Base-by-base conservation (phyloP, 2,888 invertebrate species). In the Agelastica alni region DNA sequence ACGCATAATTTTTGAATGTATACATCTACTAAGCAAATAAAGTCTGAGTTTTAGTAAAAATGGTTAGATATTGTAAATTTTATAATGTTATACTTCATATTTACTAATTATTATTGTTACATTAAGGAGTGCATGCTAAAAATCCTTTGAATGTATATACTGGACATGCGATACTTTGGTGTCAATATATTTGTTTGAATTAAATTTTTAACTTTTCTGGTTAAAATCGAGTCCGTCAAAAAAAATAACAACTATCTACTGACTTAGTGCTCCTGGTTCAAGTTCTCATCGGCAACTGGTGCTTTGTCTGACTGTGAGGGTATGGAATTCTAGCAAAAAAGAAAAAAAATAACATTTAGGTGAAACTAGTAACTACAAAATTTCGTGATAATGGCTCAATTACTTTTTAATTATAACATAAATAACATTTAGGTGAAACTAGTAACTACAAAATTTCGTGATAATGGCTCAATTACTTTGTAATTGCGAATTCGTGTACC, bases 241-340 rank as follows among this genome's bases (percentile, higher is more conserved):
- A 61, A 51, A 56, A 58, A 62, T 54, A 58, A 58, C 44, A 56
- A 60, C 30, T 57, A 56, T 51, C 45, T 56, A 47, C 39, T 34
- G 53, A 28, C 58, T 65, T 70, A 71, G 78, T 78, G 81, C 73
- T 83, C 81, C 72, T 86, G 84, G 79, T 88, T 88, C 79, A 88
- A 81, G 80, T 88, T 88, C 76, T 86, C 88, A 75, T 88, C 88
- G 67, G 87, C 83, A 70, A 85, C 84, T 73, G 84, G 84, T 71
- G 70, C 70, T 65, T 70, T 67, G 52, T 76, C 76, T 58, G 72
- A 70, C 63, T 77, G 77, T 58, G 76, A 80, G 73, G 86, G 87
- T 74, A 85, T 79, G 70, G 88, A 88, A 79, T 86, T 88, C 88
- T 88, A 81, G 78, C 63, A 77, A 76, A 76, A 76, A 70, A 72